These are phyloP conservation scores for Amphilophus citrinellus DNA, from an alignment of 2,113 vertebrate species.

Conservation along the genomic window DNA sequence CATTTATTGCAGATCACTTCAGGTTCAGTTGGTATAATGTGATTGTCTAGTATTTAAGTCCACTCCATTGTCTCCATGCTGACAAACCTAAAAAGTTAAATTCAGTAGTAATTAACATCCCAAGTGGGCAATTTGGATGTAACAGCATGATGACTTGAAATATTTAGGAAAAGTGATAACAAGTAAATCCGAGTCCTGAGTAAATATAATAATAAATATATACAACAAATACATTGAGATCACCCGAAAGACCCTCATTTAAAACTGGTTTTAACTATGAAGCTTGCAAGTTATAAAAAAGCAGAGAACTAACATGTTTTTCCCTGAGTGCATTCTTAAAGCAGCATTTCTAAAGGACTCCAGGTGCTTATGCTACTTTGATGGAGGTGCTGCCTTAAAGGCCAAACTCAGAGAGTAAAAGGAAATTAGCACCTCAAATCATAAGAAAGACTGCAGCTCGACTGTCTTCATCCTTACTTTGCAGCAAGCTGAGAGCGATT, in stretches of 20 bases:
- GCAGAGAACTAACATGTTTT: accelerated
- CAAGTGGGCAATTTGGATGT: background rate
- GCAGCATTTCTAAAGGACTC: background rate
- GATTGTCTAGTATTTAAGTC: background rate
- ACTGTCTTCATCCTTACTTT: background rate
- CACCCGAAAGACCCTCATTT: background rate
- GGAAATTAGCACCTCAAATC: background rate
- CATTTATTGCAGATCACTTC: background rate
- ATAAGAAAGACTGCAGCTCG: background rate
- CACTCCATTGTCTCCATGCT: background rate
- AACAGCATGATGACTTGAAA: background rate
- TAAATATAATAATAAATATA: no score
- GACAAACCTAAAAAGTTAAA: background rate
- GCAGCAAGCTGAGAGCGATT: background rate
- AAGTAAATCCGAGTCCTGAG: background rate
- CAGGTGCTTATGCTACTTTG: background rate
- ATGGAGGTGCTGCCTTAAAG: background rate
- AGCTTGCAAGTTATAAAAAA: background rate
- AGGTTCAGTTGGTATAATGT: background rate
- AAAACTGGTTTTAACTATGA: background rate
- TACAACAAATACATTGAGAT: background rate
- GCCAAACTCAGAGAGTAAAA: background rate
- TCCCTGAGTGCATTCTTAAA: background rate
- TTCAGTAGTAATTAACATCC: background rate
- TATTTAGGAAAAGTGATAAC: background rate